Percentiles rank a stretch among this genome's conserved stretches.
Evolutionary conservation across 2,888 invertebrate species (phyloP).

Genomic region (Amiota communis): DNA sequence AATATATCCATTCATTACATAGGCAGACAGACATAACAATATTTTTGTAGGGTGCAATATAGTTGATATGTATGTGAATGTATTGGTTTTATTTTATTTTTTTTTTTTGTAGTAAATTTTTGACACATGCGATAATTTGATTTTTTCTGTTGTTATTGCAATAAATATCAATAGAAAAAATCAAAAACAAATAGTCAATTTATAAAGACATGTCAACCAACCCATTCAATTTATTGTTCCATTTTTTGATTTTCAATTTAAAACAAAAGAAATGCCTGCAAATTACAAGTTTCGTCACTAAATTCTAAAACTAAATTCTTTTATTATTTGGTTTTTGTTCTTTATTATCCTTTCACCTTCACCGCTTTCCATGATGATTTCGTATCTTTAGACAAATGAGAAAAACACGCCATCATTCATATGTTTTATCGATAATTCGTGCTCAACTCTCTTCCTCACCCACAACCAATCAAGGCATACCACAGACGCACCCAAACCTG

Average conservation of each 20-base stretch:
- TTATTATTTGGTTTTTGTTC: neutral
- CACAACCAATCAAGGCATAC: slow-evolving; percentile 13
- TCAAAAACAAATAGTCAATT: slow-evolving; percentile 8
- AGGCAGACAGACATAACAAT: no score
- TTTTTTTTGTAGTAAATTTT: slow-evolving; percentile 50
- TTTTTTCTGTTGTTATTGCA: slow-evolving; percentile 48
- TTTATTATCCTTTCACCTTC: neutral
- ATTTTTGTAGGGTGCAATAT: no score
- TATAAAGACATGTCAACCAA: slow-evolving; percentile 44
- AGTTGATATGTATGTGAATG: no score
- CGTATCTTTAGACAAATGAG: slow-evolving; percentile 16
- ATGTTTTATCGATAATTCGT: slow-evolving; percentile 62
- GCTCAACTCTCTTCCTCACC: slow-evolving; percentile 12
- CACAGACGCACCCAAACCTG: neutral
- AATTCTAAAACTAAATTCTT: neutral
- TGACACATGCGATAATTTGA: slow-evolving; percentile 65
- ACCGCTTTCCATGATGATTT: neutral
- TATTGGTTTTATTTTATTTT: no score
- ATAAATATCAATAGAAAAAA: slow-evolving; percentile 28
- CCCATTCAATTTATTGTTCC: slow-evolving; percentile 37
- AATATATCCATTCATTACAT: no score
- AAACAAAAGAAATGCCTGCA: slow-evolving; percentile 21
- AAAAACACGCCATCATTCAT: slow-evolving; percentile 35
- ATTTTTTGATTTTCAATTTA: slow-evolving; percentile 50
- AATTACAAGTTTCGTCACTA: slow-evolving; percentile 12